Percentiles rank a stretch among this genome's conserved stretches.
phyloP scores from a whole-genome alignment of 2,888 invertebrate genomes.

The Limenitis camilla region DNA sequence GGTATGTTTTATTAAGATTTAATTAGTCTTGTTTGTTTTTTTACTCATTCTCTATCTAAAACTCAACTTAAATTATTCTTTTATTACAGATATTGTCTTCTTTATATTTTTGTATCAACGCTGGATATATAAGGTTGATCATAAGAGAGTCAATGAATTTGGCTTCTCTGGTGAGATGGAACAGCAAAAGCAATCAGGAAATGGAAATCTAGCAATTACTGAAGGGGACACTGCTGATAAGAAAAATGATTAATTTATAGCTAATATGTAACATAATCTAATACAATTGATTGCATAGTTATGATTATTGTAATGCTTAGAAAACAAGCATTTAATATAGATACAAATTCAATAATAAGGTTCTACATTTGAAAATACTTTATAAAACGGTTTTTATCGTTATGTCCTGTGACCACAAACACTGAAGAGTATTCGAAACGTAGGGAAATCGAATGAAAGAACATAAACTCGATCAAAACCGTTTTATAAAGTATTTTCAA shows the following conservation, averaged over 20 bases:
- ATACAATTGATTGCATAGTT: too few relatives aligned
- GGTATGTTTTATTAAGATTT: conserved; percentile 63
- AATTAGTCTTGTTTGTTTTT: not conserved
- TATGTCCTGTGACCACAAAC: too few relatives aligned
- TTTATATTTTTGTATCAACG: conserved; percentile 99
- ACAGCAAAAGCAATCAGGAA: conserved; percentile 57
- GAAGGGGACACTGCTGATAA: conserved; percentile 50
- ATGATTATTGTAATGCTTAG: too few relatives aligned
- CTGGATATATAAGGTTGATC: conserved; percentile 98
- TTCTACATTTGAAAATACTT: too few relatives aligned
- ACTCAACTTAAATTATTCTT: conserved; percentile 8
- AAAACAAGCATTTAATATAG: too few relatives aligned
- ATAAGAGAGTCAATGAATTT: conserved; percentile 95
- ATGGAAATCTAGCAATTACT: conserved; percentile 50
- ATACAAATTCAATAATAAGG: too few relatives aligned
- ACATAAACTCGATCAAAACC: too few relatives aligned
- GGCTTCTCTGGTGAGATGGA: conserved; percentile 97
- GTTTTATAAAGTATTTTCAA: too few relatives aligned
- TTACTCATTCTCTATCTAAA: not conserved
- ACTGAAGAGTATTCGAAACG: too few relatives aligned
- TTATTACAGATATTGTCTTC: conserved; percentile 92
- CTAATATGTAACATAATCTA: conserved; percentile 21
- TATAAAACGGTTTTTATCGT: too few relatives aligned
- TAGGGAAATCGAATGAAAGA: too few relatives aligned
- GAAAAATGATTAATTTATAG: conserved; percentile 58